Evolutionary conservation across 2,888 invertebrate genomes (phyloP).

Genomic region (Chymomyza procnemis): DNA sequence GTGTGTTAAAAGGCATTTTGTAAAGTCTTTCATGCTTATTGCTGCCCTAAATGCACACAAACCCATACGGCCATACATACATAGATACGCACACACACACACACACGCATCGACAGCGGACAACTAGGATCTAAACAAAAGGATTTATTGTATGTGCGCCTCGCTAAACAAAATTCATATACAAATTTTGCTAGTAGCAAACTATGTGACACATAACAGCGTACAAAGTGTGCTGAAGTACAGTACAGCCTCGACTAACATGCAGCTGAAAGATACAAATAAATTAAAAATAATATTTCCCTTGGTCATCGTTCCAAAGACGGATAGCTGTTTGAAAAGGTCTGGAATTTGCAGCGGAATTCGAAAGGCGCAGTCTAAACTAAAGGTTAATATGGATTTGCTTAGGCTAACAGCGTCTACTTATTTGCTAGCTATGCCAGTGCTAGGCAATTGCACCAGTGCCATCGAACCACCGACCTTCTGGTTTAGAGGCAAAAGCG

Average conservation of each 20-base stretch:
- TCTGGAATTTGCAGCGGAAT: too few relatives aligned
- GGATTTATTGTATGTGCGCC: slow-evolving; percentile 53
- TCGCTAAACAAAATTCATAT: slow-evolving; percentile 52
- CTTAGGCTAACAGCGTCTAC: too few relatives aligned
- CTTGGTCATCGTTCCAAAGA: too few relatives aligned
- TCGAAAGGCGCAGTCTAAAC: too few relatives aligned
- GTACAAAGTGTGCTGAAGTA: too few relatives aligned
- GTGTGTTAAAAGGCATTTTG: neutral
- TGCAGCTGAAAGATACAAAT: neutral
- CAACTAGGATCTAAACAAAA: slow-evolving; percentile 46
- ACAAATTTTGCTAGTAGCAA: slow-evolving; percentile 26
- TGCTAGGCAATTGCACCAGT: too few relatives aligned
- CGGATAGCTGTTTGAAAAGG: too few relatives aligned
- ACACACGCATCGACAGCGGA: neutral
- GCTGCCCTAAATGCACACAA: slow-evolving; percentile 48
- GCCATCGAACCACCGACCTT: too few relatives aligned
- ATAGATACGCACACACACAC: slow-evolving; percentile 13
- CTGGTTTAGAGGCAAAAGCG: too few relatives aligned
- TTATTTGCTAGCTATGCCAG: too few relatives aligned
- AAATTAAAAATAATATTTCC: neutral
- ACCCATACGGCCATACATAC: slow-evolving; percentile 2
- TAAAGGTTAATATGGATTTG: too few relatives aligned
- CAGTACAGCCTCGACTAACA: too few relatives aligned
- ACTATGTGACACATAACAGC: neutral
- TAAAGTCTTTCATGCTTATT: slow-evolving; percentile 60